Percentiles rank a stretch among this genome's conserved stretches.
Evolutionary conservation across 2,888 invertebrate species (phyloP).

Genomic region (Drosophila prolongata): DNA sequence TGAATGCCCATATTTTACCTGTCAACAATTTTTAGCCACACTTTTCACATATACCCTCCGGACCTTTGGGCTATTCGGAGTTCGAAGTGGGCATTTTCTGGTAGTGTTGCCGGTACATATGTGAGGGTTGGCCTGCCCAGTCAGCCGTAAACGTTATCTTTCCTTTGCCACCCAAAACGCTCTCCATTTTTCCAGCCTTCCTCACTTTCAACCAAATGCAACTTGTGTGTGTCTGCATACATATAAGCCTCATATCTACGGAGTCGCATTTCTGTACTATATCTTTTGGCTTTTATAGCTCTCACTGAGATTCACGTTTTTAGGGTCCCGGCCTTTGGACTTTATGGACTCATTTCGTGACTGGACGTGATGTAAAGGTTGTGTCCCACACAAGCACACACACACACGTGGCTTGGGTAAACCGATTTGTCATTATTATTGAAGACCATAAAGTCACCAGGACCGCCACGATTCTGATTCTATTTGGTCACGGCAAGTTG

Average conservation of each 20-base stretch:
- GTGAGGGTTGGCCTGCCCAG: conserved; percentile 57
- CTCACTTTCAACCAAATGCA: conserved; percentile 52
- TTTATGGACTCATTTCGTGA: conserved; percentile 71
- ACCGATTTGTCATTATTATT: conserved; percentile 78
- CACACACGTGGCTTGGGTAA: conserved; percentile 40
- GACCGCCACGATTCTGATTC: conserved; percentile 2
- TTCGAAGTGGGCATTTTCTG: conserved; percentile 13
- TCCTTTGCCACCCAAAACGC: conserved; percentile 26
- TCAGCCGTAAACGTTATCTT: conserved; percentile 76
- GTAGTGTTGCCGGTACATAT: conserved; percentile 21
- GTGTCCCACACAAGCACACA: conserved; percentile 16
- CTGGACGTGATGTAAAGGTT: conserved; percentile 69
- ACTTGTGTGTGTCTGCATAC: conserved; percentile 1
- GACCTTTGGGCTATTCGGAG: neutral
- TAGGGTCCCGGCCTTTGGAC: conserved; percentile 61
- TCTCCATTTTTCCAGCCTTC: conserved; percentile 34
- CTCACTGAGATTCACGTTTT: conserved; percentile 73
- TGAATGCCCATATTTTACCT: conserved; percentile 1
- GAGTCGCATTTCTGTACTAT: conserved; percentile 43
- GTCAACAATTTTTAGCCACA: neutral
- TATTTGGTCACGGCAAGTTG: conserved; percentile 53
- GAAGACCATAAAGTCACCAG: conserved; percentile 53
- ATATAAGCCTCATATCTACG: conserved; percentile 32
- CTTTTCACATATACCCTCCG: neutral
- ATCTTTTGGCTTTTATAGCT: conserved; percentile 62